Evolutionary conservation across 1,140 invertebrate genomes (phyloP), one percentile per base, ranked within the genome.

Genomic region (Anthonomus grandis): DNA sequence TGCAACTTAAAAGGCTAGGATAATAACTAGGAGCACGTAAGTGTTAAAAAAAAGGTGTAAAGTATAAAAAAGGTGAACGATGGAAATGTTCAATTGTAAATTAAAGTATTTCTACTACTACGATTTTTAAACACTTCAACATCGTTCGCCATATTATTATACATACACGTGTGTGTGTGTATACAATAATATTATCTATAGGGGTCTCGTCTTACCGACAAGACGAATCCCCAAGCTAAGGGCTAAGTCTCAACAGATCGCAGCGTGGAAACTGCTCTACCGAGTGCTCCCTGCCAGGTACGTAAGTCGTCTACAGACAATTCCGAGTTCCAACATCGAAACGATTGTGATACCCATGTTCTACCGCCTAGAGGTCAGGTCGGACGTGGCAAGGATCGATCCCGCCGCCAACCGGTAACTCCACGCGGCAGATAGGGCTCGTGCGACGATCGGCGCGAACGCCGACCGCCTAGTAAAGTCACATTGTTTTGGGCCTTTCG

Each of bases 241-340:
- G 64, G 61, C 58, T 60, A 54, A 62, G 62, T 64, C 65, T 67
- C 64, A 77, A 75, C 74, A 72, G 74, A 76, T 76, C 71, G 76
- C 73, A 77, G 73, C 72, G 73, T 74, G 74, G 70, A 76, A 76
- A 77, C 77, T 78, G 76, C 78, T 81, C 78, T 81, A 78, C 78
- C 76, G 76, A 76, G 73, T 76, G 81, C 76, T 79, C 78, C 78
- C 77, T 75, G 79, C 78, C 77, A 75, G 77, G 79, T 77, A 78
- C 72, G 71, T 74, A 80, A 79, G 78, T 81, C 78, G 78, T 81
- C 77, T 80, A 75, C 78, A 79, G 74, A 80, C 77, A 75, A 79
- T 79, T 79, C 76, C 76, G 76, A 78, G 78, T 76, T 73, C 76
- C 76, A 75, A 80, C 78, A 77, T 78, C 76, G 77, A 79, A 80